phyloP scores from a whole-genome alignment of 2,797 vertebrate species.

The Aeoliscus strigatus region DNA sequence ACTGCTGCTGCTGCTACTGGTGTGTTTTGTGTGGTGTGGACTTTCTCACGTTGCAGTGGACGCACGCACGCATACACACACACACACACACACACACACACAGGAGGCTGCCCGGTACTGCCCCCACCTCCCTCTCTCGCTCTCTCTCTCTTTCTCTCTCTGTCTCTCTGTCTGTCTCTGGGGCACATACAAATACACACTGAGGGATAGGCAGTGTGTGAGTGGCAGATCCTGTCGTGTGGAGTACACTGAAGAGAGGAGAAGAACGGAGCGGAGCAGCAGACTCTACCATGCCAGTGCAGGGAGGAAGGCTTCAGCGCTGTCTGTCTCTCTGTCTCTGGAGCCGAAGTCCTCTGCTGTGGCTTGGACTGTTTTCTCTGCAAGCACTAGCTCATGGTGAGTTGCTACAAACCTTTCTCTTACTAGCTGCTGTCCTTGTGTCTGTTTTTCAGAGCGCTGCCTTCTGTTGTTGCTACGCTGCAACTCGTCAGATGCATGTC shows the following conservation, averaged over 20 bases:
- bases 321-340: constrained; percentile 53
- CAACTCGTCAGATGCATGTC: constrained; percentile 2
- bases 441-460: constrained; percentile 2
- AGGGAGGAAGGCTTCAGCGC: constrained; percentile 59
- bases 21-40: constrained; percentile 57
- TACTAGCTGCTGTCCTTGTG: not conserved
- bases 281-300: constrained; percentile 67
- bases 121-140: constrained; percentile 10
- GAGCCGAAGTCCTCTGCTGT: constrained; percentile 57
- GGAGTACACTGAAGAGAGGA: constrained; percentile 52
- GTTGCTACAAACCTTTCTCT: constrained; percentile 45
- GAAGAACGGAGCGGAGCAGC: constrained; percentile 45
- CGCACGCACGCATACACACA: constrained; percentile 23
- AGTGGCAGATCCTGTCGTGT: constrained; percentile 36
- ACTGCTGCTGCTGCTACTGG: constrained; percentile 50
- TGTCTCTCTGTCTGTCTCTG: constrained; percentile 21
- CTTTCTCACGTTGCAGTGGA: constrained; percentile 60
- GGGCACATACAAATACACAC: constrained; percentile 30
- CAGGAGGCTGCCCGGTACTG: constrained; percentile 37
- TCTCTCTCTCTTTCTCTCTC: constrained; percentile 11
- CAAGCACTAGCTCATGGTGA: constrained; percentile 58
- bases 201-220: constrained; percentile 45
- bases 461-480: constrained; percentile 1
- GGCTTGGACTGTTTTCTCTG: constrained; percentile 64
- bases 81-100: constrained; percentile 14